Evolutionary conservation across 2,113 vertebrate genomes (phyloP).

Genomic region (Acanthisitta chloris): DNA sequence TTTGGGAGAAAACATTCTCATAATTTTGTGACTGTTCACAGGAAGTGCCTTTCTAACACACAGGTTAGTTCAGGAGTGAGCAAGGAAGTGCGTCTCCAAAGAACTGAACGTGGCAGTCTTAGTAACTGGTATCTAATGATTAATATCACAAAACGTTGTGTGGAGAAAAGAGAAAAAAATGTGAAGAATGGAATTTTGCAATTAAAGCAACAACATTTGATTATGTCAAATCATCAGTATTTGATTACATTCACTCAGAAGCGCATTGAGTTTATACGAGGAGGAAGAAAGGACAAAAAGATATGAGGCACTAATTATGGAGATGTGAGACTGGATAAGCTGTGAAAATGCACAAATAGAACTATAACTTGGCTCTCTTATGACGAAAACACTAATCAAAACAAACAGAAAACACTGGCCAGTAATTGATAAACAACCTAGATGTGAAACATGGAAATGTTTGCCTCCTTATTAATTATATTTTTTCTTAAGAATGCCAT

Average conservation of each 20-base stretch:
- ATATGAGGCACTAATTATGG: not conserved
- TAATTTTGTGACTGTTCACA: not conserved
- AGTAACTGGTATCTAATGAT: not conserved
- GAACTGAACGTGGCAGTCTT: rapidly evolving
- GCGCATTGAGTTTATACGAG: not conserved
- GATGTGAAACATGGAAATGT: not conserved
- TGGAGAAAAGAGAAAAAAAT: not conserved
- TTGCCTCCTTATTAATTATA: not conserved
- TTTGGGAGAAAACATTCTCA: not conserved
- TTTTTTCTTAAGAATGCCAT: not conserved
- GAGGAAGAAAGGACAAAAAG: not conserved
- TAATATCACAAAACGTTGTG: not conserved
- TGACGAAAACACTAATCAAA: not conserved
- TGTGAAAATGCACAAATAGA: not conserved
- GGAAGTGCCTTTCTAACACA: not conserved
- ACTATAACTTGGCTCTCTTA: not conserved
- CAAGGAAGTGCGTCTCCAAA: not conserved
- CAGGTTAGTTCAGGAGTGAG: not conserved
- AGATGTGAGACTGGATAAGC: not conserved
- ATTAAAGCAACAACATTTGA: not conserved
- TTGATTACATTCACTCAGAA: not conserved
- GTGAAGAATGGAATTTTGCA: not conserved
- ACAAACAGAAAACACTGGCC: not conserved
- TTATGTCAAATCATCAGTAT: not conserved
- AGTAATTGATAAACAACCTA: not conserved